Percentiles rank a stretch among this genome's conserved stretches.
phyloP scores from a whole-genome alignment of 2,113 vertebrate genomes.

The Dicentrarchus labrax region DNA sequence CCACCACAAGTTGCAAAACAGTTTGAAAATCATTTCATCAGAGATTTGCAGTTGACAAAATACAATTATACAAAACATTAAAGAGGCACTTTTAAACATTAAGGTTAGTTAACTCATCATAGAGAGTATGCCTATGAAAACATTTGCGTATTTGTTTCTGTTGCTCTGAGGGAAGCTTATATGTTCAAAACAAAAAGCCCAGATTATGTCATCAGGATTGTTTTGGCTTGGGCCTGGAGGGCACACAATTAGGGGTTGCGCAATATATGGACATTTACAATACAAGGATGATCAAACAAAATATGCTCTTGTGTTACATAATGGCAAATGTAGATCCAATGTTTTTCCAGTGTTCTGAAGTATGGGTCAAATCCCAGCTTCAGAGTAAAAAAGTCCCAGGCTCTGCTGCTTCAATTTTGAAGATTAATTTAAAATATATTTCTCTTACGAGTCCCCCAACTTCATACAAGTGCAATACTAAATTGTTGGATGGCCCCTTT shows the following conservation, averaged over 20 bases:
- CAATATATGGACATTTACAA: not conserved
- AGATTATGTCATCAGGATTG: not conserved
- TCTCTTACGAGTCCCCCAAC: not conserved
- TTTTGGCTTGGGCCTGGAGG: not conserved
- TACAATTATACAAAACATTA: conserved; percentile 17
- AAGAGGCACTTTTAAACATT: not conserved
- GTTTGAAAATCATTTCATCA: not conserved
- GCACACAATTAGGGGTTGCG: not conserved
- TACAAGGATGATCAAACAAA: not conserved
- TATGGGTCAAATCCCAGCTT: not conserved
- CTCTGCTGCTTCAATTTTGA: not conserved
- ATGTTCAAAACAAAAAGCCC: not conserved
- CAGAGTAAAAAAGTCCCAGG: not conserved
- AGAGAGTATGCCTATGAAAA: conserved; percentile 26
- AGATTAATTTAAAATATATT: not conserved
- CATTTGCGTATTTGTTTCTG: conserved; percentile 10
- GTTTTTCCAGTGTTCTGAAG: not conserved
- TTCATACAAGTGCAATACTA: not conserved
- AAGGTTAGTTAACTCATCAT: conserved; percentile 45
- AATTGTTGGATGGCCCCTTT: not conserved
- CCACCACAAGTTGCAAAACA: conserved; percentile 7
- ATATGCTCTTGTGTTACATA: not conserved
- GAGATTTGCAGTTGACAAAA: conserved; percentile 13
- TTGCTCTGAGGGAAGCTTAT: not conserved
- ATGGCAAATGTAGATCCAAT: not conserved